Conservation (phyloP, 2,797 vertebrate genomes). For the Pempheris klunzingeri region DNA sequence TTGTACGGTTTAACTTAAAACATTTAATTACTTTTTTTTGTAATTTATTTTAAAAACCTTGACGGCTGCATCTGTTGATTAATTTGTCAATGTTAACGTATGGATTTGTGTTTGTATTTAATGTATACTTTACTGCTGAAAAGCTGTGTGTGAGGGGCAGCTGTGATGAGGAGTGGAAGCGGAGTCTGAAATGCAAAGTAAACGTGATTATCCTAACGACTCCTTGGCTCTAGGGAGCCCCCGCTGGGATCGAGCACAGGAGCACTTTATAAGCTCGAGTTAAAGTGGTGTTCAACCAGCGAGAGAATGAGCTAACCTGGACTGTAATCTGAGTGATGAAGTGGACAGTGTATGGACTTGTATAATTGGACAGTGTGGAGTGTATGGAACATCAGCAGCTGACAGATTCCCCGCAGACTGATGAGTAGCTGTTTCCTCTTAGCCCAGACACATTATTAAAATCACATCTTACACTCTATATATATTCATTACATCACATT, state of each 20-base stretch:
- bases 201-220: slow-evolving; percentile 29
- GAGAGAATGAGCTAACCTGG: slow-evolving; percentile 29
- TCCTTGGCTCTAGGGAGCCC: background rate
- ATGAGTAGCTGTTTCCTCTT: slow-evolving; percentile 29
- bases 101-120: too few species aligned
- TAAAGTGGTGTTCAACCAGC: slow-evolving; percentile 33
- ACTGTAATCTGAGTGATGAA: slow-evolving; percentile 41
- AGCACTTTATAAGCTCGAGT: slow-evolving; percentile 31
- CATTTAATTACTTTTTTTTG: too few species aligned
- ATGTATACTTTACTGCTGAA: too few species aligned
- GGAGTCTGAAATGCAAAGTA: slow-evolving; percentile 35
- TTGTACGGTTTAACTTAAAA: too few species aligned
- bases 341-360: slow-evolving; percentile 8
- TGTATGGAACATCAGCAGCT: slow-evolving; percentile 6
- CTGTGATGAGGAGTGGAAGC: background rate
- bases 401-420: slow-evolving; percentile 42
- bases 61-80: too few species aligned
- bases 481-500: slow-evolving; percentile 56
- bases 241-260: slow-evolving; percentile 6
- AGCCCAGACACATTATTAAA: slow-evolving; percentile 47
- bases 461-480: slow-evolving; percentile 33
- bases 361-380: slow-evolving; percentile 52
- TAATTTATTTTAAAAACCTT: too few species aligned
- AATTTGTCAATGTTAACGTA: too few species aligned
- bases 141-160: background rate